Percentiles rank a stretch among this genome's conserved stretches.
Evolutionary conservation across 30 jellyfish, hydroid and myxozoan species (phyloP).

Genomic region (Aurelia sp.): DNA sequence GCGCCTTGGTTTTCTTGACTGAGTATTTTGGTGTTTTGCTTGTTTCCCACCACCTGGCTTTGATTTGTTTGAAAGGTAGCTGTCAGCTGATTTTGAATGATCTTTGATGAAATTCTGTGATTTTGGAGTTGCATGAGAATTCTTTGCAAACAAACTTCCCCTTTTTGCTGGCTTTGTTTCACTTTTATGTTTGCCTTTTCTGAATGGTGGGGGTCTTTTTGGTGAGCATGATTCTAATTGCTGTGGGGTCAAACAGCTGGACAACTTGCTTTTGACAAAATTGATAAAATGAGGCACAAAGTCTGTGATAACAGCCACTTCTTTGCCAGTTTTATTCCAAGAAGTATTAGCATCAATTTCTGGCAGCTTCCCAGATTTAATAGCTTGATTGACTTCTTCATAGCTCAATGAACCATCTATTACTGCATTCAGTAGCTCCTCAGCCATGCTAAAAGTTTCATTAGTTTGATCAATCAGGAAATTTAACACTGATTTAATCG

Average conservation of each 20-base stretch:
- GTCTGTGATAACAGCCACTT: not conserved
- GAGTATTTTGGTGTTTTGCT: not conserved
- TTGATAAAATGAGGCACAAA: constrained; percentile 60
- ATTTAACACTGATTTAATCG: too few relatives aligned
- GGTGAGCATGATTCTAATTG: constrained; percentile 64
- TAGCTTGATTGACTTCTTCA: not conserved
- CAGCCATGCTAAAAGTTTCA: not conserved
- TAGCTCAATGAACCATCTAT: not conserved
- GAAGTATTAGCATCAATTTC: not conserved
- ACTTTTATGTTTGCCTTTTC: not conserved
- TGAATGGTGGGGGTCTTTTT: constrained; percentile 9
- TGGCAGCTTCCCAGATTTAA: not conserved
- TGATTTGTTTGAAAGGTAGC: not conserved
- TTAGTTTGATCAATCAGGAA: too few relatives aligned
- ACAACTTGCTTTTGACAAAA: constrained; percentile 41
- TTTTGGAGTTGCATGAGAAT: constrained; percentile 1
- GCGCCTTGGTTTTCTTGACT: constrained; percentile 35
- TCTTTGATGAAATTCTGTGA: not conserved
- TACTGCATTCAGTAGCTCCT: not conserved
- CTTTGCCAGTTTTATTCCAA: not conserved
- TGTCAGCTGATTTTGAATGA: constrained; percentile 28
- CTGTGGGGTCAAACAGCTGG: constrained; percentile 25
- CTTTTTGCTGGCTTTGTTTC: constrained; percentile 15
- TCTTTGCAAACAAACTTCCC: constrained; percentile 8
- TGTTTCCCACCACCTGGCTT: not conserved